These are phyloP conservation scores for Phragmatobia fuliginosa DNA, from an alignment of 2,888 invertebrate genomes.

Conservation along the genomic window DNA sequence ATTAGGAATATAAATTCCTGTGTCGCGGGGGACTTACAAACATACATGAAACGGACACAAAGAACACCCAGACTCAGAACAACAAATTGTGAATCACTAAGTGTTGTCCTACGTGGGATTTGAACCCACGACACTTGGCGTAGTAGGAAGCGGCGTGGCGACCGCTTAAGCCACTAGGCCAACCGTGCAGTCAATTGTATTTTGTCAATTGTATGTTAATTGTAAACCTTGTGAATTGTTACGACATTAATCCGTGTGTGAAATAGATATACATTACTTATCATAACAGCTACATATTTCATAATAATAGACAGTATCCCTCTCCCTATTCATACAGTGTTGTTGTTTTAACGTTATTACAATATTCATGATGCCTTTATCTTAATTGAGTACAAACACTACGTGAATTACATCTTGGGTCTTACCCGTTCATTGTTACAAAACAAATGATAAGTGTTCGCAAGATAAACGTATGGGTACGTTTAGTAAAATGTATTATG, in stretches of 20 bases:
- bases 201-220: too few species aligned
- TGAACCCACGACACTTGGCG: too few species aligned
- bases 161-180: too few species aligned
- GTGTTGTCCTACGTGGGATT: too few species aligned
- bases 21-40: too few species aligned
- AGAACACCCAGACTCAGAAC: too few species aligned
- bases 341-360: slow-evolving; percentile 8
- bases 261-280: background rate
- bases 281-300: background rate
- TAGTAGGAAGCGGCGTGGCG: too few species aligned
- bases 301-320: background rate
- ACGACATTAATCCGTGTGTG: background rate
- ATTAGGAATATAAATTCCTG: too few species aligned
- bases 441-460: background rate
- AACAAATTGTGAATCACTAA: too few species aligned
- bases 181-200: too few species aligned
- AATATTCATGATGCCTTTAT: slow-evolving; percentile 13
- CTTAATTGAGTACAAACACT: background rate
- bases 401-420: background rate
- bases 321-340: background rate
- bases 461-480: background rate
- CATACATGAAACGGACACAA: too few species aligned
- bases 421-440: background rate
- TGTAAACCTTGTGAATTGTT: background rate
- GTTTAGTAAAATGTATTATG: background rate